Evolutionary conservation across 37 sponge, comb jelly and placozoan species (phyloP).

Genomic region (Bolinopsis microptera): DNA sequence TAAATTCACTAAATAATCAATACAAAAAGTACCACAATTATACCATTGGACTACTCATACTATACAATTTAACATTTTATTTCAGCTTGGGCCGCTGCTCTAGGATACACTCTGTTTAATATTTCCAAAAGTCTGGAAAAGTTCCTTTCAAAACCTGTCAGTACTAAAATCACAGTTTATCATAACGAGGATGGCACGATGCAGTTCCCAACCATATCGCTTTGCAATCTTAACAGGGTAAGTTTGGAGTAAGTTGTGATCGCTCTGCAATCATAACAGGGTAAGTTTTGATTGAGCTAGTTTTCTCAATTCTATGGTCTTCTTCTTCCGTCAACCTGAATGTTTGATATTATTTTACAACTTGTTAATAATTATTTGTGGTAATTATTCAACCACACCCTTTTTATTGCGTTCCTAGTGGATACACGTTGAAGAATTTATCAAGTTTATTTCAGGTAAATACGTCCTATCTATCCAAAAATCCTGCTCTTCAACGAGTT

Average conservation of each 20-base stretch:
- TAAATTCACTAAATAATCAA: not conserved
- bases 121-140: not conserved
- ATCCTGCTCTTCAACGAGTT: not conserved
- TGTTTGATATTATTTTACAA: no score
- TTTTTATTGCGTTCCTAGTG: not conserved
- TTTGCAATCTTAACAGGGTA: conserved; percentile 25
- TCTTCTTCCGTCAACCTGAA: no score
- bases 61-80: not conserved
- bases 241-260: not conserved
- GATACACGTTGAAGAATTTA: not conserved
- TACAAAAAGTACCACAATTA: not conserved
- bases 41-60: not conserved
- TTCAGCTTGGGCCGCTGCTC: not conserved
- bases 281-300: no score
- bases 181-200: conserved; percentile 22
- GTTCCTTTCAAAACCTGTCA: conserved; percentile 25
- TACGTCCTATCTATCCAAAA: not conserved
- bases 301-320: no score
- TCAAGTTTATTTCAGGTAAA: not conserved
- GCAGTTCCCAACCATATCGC: conserved; percentile 29
- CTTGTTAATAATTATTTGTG: not conserved
- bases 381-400: not conserved
- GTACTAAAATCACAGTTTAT: conserved; percentile 12
- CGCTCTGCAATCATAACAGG: no score
- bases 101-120: conserved; percentile 15